phyloP scores from a whole-genome alignment of 2,888 invertebrate genomes.

The Salpingus planirostris region DNA sequence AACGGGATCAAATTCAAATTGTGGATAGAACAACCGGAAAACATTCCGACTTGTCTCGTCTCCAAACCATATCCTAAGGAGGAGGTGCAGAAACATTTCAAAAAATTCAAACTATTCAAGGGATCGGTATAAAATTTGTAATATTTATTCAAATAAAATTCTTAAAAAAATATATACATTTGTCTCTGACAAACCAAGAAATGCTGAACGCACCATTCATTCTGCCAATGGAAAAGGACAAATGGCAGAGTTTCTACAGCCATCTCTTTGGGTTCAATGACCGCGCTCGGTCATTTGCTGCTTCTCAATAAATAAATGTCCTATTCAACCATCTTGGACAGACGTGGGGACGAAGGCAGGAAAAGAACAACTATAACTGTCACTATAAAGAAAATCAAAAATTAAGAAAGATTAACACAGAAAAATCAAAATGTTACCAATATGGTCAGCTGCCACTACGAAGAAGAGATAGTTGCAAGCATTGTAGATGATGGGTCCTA shows the following conservation, averaged over 20 bases:
- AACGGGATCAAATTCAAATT: slow-evolving; percentile 76
- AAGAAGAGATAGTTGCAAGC: slow-evolving; percentile 42
- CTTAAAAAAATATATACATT: not conserved
- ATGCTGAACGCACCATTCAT: too few species aligned
- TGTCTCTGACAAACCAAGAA: too few species aligned
- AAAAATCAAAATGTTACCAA: slow-evolving; percentile 29
- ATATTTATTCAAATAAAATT: slow-evolving; percentile 3
- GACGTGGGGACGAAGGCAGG: slow-evolving; percentile 18
- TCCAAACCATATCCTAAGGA: slow-evolving; percentile 86
- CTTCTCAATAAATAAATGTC: too few species aligned
- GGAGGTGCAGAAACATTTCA: slow-evolving; percentile 73
- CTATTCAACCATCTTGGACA: slow-evolving; percentile 18
- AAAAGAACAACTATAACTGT: slow-evolving; percentile 23
- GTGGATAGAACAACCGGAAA: slow-evolving; percentile 97
- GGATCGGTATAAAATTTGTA: slow-evolving; percentile 29
- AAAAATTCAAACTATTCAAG: slow-evolving; percentile 75
- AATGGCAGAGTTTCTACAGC: too few species aligned
- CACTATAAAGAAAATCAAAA: slow-evolving; percentile 13
- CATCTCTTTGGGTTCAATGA: too few species aligned
- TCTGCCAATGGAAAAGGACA: too few species aligned
- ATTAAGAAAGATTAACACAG: not conserved
- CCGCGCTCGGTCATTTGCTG: too few species aligned
- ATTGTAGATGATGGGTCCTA: slow-evolving; percentile 40
- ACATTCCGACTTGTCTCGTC: slow-evolving; percentile 89
- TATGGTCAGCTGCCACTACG: slow-evolving; percentile 31